phyloP scores from a whole-genome alignment of 2,888 invertebrate species.

The Erpobdella octoculata region DNA sequence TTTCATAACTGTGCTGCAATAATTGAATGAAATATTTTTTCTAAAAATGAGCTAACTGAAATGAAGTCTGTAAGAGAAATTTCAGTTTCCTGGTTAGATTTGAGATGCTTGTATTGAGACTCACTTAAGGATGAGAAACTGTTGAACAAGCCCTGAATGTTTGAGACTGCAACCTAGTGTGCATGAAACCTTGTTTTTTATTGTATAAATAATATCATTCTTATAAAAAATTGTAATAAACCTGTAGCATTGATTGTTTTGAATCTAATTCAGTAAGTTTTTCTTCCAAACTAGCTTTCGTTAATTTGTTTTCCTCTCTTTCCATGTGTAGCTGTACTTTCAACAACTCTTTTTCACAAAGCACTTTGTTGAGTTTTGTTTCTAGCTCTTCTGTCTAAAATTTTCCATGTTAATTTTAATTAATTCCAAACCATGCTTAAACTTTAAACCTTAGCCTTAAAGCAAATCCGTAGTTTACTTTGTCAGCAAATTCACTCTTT shows the following conservation, averaged over 20 bases:
- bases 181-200: too few species aligned
- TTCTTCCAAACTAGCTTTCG: neutral
- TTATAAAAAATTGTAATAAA: neutral
- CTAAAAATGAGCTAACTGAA: neutral
- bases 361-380: neutral
- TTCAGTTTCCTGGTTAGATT: neutral
- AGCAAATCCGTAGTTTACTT: neutral
- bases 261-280: slow-evolving; percentile 9
- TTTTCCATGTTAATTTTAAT: slow-evolving; percentile 13
- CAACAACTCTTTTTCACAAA: slow-evolving; percentile 8
- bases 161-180: neutral
- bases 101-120: neutral
- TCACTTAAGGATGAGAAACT: neutral
- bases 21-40: too few species aligned
- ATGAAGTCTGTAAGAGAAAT: slow-evolving; percentile 8
- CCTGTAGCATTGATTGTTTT: neutral
- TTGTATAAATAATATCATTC: neutral
- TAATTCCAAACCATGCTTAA: neutral
- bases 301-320: slow-evolving; percentile 6
- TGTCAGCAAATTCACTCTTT: neutral
- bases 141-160: slow-evolving; percentile 6
- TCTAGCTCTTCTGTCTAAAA: neutral
- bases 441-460: neutral
- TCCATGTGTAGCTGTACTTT: slow-evolving; percentile 7
- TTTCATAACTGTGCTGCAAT: neutral